These are phyloP conservation scores for Drosophila lacicola DNA, from an alignment of 2,888 invertebrate genomes.

Conservation along the genomic window DNA sequence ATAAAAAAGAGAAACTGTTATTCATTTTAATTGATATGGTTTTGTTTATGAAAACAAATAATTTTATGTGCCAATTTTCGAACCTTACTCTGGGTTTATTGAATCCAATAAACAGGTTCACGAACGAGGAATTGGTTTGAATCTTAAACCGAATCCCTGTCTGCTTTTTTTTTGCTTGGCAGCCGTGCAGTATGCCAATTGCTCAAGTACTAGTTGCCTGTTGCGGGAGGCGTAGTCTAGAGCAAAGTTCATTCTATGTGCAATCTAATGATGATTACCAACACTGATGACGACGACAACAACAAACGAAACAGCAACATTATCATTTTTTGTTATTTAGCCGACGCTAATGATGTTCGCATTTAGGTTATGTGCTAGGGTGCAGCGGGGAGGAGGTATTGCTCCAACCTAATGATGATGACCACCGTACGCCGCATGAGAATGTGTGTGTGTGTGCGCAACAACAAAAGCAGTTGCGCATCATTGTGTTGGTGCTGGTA, in stretches of 20 bases:
- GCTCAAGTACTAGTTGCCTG: constrained; percentile 15
- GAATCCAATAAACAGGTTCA: too few species aligned
- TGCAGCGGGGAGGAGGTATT: constrained; percentile 35
- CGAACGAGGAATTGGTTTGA: neutral
- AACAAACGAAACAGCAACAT: constrained; percentile 67
- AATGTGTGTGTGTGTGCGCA: constrained; percentile 38
- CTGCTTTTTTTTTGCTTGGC: neutral
- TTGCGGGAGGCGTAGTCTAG: constrained; percentile 23
- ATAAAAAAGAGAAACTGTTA: neutral
- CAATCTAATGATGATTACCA: constrained; percentile 82
- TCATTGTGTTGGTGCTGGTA: constrained; percentile 33
- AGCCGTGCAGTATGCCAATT: constrained; percentile 24
- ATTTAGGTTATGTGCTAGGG: constrained; percentile 44
- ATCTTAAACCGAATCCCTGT: neutral
- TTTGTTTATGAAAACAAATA: too few species aligned
- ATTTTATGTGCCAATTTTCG: too few species aligned
- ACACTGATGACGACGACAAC: constrained; percentile 52
- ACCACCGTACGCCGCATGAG: constrained; percentile 65
- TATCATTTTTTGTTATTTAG: constrained; percentile 80
- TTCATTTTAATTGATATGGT: too few species aligned
- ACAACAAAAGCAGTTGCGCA: constrained; percentile 65
- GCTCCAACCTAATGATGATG: constrained; percentile 82
- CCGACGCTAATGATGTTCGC: constrained; percentile 82
- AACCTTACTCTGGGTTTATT: too few species aligned
- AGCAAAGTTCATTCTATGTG: constrained; percentile 53